Evolutionary conservation across 2,888 invertebrate species (phyloP), one percentile per base, ranked within the genome.

Genomic region (Ommatoiulus sabulosus): DNA sequence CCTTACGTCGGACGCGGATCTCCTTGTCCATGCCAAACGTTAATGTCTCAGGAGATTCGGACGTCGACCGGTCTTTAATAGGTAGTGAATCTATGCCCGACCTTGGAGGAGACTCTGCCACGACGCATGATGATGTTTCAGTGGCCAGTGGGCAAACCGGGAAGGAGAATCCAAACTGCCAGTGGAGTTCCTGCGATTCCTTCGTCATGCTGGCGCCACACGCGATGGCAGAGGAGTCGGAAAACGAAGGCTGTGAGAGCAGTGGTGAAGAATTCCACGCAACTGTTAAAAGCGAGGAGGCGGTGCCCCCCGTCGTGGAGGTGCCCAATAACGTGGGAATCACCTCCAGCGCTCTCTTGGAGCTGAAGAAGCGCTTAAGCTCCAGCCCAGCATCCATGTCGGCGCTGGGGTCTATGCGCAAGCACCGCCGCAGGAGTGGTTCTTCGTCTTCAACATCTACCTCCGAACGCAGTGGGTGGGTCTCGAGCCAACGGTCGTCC

Each of bases 381-480:
- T n/a, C 44, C 8, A 85, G 85, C 10, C 85, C 85, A 6, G 44
- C 12, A 3, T 85, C 85, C 20, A 5, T n/a, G 43, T 43, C 85
- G 43, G 44, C 43, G 3, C 44, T 44, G 44, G 85, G 8, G 44
- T 43, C 43, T 35, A n/a, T n/a, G 7, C 44, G 85, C 44, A 85
- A 46, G 44, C 17, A 46, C n/a, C 85, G 44, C 10, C 46, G 20
- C 6, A 44, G 85, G 8, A 85, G 46, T 15, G 35, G 84, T 8
- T 90, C 92, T 17, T 91, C 92, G 35, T 92, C 92, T 12, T 90
- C 92, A n/a, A 91, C 92, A 35, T 92, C 92, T 3, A 93, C 94
- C 6, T 97, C 96, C 91, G 97, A 97, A 92, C 96, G 96, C 92
- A 97, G 97, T 91, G 97, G 97, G 0, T 97, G 97, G 97, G 96